Evolutionary conservation across 2,888 invertebrate species (phyloP).

Genomic region (Entomobrya proxima): DNA sequence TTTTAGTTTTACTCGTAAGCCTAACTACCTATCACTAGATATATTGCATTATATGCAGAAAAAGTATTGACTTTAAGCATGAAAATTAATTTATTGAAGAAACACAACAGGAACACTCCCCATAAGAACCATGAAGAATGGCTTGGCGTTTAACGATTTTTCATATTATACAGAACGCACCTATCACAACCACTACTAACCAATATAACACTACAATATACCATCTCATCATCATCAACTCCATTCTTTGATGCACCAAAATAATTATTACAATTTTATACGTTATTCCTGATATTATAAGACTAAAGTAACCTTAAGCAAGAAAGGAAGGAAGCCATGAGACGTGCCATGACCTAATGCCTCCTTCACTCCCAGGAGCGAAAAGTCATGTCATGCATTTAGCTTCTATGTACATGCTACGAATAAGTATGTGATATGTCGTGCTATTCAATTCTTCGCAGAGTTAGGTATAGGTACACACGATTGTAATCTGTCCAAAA

Average conservation of each 20-base stretch:
- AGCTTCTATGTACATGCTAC: background rate
- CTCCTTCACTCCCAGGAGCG: constrained; percentile 36
- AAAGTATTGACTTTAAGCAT: background rate
- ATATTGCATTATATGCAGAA: background rate
- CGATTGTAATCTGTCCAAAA: background rate
- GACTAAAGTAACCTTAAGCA: constrained; percentile 25
- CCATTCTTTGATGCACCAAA: background rate
- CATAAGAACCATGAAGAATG: background rate
- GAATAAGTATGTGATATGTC: constrained; percentile 7
- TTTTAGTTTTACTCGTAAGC: background rate
- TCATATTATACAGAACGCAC: no score
- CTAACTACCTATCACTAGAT: background rate
- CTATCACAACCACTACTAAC: background rate
- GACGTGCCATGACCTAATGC: constrained; percentile 40
- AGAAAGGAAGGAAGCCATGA: constrained; percentile 19
- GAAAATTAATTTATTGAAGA: background rate
- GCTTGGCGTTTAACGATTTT: background rate
- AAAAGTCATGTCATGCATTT: constrained; percentile 17
- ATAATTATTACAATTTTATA: background rate
- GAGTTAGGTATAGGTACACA: background rate
- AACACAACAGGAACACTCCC: background rate
- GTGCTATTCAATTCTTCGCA: background rate
- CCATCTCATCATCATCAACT: background rate
- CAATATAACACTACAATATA: background rate
- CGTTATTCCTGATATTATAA: background rate